Conservation (phyloP, 1,140 invertebrate genomes). For the Formica selysi region DNA sequence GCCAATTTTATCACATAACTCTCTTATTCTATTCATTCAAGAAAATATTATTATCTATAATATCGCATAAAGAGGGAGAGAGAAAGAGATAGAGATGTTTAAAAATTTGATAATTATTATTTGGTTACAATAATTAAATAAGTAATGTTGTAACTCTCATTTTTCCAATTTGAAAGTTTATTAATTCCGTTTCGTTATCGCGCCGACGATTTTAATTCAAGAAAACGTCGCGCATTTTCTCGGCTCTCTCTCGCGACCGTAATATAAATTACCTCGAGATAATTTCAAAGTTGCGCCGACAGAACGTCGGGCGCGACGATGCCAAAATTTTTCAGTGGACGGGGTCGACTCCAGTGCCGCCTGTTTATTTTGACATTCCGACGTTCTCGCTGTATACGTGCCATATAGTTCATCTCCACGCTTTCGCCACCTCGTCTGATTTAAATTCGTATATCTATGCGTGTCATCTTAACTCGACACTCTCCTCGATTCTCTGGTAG, state of each 20-base stretch:
- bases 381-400: constrained; percentile 11
- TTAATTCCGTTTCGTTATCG: constrained; percentile 41
- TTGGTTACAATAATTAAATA: background rate
- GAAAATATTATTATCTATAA: background rate
- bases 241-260: constrained; percentile 42
- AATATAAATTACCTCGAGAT: constrained; percentile 70
- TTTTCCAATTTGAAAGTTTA: constrained; percentile 39
- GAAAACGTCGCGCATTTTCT: constrained; percentile 55
- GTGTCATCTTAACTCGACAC: constrained; percentile 22
- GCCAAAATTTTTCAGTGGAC: constrained; percentile 47
- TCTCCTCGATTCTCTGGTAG: background rate
- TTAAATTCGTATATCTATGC: background rate
- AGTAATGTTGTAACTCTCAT: constrained; percentile 1
- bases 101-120: background rate
- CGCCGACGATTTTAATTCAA: constrained; percentile 66
- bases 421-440: background rate
- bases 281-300: constrained; percentile 69
- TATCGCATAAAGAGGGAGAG: background rate
- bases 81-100: background rate
- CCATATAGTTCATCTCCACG: constrained; percentile 13
- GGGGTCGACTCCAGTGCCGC: constrained; percentile 21
- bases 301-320: constrained; percentile 3
- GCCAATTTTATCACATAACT: background rate
- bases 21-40: background rate
- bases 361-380: constrained; percentile 51